Base-by-base conservation (phyloP, 2,113 vertebrate species). In the Heteronetta atricapilla region DNA sequence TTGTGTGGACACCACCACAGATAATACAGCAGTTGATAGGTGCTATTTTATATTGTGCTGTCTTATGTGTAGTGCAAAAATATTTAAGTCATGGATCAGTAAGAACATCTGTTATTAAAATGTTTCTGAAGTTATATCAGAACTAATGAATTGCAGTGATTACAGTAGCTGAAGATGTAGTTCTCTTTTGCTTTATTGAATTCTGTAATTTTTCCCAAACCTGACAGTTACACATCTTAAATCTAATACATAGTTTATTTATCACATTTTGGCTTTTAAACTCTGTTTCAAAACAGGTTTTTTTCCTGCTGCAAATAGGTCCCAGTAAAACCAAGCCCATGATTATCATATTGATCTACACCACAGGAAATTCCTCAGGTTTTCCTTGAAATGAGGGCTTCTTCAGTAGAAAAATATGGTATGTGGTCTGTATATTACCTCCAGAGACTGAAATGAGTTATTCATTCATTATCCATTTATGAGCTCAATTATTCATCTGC, bases 401-500 rank as follows among this genome's bases (percentile, higher is more conserved):
- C 62, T 62, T 70, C 70, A 68, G 48, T 21, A 77, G 55, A 74
- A 93, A 88, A 83, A 53, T 40, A 38, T 44, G 9, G 8, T 82
- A 34, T 86, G 38, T 78, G 55, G 9, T 56, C 79, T 83, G 26
- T 67, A 68, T 74, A 25, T 83, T 88, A 78, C 23, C 68, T 94
- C 60, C 42, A 36, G 79, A 78, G 94, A 84, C 36, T 81, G 81
- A 82, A 90, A 93, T 5, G n/a, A 83, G 82, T 91, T 90, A 67
- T 90, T 91, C 34, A 56, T 83, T 93, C 78, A 82, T 91, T 91
- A 80, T 2, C 1, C n/a, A 70, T 94, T 94, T 83, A 95, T 95
- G 36, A 93, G 79, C 40, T 85, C 64, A 64, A 48, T 90, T 94
- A 81, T 94, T 93, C 67, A 88, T 75, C 76, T 94, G 31, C 68